Base-by-base conservation (phyloP, 2,888 invertebrate species). In the Acleris laterana region DNA sequence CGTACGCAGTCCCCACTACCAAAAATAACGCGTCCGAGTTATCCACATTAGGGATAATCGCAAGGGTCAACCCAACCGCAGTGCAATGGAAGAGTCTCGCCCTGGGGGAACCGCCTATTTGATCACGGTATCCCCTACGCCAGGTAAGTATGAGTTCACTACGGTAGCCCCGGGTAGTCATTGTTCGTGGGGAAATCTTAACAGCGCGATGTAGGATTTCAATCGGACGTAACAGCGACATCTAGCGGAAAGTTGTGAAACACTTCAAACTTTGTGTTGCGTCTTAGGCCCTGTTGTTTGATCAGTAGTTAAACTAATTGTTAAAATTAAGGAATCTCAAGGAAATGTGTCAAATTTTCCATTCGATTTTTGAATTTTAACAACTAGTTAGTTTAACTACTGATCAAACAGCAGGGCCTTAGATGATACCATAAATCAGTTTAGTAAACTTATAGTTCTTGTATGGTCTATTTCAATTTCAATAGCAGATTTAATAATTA, bases 11-110 rank as follows among this genome's bases (percentile, higher is more conserved):
- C 61, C 62, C 49, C 55, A 62, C 62, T 62, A 62, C 62, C 62
- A 62, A 62, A 62, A 62, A 62, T 62, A 17, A 62, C 62, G 62
- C 62, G 55, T 62, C 62, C 62, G 62, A 62, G 62, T 62, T 62
- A 62, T 62, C 62, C 62, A 62, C 62, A 62, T 62, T 62, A 62
- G 62, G 62, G 62, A 62, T 62, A 62, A 62, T 62, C 62, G 62
- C 62, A 62, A 62, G 62, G 62, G 62, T 62, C 62, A 62, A 62
- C 62, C 62, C 62, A 49, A 38, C 62, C 62, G 62, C 62, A 62
- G 62, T 62, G 62, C 62, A 56, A 62, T 62, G 62, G 62, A 6
- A 49, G 55, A 32, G 62, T 55, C 62, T 62, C 62, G 62, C 62
- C 62, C 62, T 62, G 62, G 62, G 62, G 62, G 62, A 62, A 62